Base-by-base conservation (phyloP, 2,113 vertebrate genomes). In the Melanocharis versteri region DNA sequence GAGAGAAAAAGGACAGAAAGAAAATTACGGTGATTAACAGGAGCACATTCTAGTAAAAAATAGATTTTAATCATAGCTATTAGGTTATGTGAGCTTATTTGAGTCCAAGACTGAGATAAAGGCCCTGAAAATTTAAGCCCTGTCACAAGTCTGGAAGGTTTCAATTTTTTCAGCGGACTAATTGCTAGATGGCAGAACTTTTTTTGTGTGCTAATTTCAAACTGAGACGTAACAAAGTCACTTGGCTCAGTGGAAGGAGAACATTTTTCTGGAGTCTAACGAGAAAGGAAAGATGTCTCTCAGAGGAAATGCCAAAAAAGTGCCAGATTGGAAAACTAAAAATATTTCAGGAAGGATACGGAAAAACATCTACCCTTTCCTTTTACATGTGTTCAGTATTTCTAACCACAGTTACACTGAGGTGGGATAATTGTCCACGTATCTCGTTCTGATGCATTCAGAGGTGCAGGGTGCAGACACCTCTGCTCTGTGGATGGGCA, bases 1-100 rank as follows among this genome's bases (percentile, higher is more conserved):
- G 50, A 87, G 35, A 77, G 87, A 94, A 92, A 87, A 35, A 92
- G 53, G 53, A 84, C 48, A 87, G 84, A 83, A 96, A 79, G 87
- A 93, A 96, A 80, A 95, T 81, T 77, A 78, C 19, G 7, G 48
- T 44, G 71, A 96, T 92, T 69, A 88, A 91, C 8, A 0, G 79
- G 35, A 77, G 35, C 61, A 83, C 35, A 50, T 72, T 68, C 79
- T 39, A 84, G 84, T 69, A 85, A 90, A 96, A 92, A 94, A 69
- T 58, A 53, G 35, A 57, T 93, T 87, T 93, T 58, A 64, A 96
- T 87, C 48, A 66, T 10, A 68, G 42, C 35, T 93, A 39, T 91
- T 83, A 94, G 86, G 50, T 92, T 90, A 90, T 62, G 35, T 47
- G 82, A 89, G 57, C 92, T 97, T 94, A 96, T 91, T 75, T 31